phyloP scores from a whole-genome alignment of 2,113 vertebrate genomes.

The Myiozetetes cayanensis region DNA sequence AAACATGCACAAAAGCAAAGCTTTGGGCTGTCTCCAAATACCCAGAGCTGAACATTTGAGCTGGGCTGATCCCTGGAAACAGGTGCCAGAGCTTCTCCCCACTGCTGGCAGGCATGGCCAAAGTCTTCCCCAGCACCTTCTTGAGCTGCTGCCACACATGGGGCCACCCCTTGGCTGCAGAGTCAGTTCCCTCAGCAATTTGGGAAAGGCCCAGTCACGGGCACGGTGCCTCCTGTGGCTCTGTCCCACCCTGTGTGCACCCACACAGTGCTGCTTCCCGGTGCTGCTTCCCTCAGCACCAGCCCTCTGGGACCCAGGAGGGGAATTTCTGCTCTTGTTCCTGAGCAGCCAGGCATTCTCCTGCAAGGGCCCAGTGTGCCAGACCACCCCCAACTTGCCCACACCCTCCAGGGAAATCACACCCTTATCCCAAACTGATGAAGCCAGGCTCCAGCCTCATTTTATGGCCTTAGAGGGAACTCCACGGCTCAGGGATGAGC shows the following conservation, averaged over 20 bases:
- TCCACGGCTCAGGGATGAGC: background rate
- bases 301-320: background rate
- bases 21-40: background rate
- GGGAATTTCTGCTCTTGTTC: background rate
- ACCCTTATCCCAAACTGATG: background rate
- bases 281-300: background rate
- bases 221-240: rapidly evolving
- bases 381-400: background rate
- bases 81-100: background rate
- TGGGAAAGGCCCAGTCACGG: background rate
- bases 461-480: background rate
- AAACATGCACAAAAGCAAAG: background rate
- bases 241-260: background rate
- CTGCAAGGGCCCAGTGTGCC: rapidly evolving
- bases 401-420: background rate
- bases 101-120: background rate
- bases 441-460: background rate
- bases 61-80: rapidly evolving
- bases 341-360: background rate
- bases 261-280: background rate
- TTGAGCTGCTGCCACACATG: rapidly evolving
- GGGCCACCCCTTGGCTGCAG: background rate
- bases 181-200: rapidly evolving
- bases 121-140: background rate
- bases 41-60: rapidly evolving